Conservation (phyloP, 2,797 vertebrate species). For the Otolemur crassicaudatus region DNA sequence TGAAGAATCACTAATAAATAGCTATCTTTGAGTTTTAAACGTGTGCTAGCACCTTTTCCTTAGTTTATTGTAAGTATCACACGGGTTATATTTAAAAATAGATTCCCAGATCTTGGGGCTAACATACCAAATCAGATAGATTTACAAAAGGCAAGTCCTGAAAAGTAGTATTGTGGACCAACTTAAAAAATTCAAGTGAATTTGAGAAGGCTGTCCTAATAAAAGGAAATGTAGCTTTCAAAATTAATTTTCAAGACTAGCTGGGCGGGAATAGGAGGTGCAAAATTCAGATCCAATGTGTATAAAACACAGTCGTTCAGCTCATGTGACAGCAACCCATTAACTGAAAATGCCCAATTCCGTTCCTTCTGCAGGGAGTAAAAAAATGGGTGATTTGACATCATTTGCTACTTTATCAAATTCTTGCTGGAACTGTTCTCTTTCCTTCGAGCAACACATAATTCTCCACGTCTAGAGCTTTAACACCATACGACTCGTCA, state of each 20-base stretch:
- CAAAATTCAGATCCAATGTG: not conserved
- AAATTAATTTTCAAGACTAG: not conserved
- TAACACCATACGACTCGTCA: not conserved
- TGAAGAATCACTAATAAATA: not conserved
- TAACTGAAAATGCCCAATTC: not conserved
- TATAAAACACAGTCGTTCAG: not conserved
- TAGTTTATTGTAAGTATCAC: not conserved
- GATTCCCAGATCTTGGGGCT: not conserved
- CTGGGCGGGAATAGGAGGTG: rapidly evolving
- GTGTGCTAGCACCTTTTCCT: not conserved
- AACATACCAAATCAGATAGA: not conserved
- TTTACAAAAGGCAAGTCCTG: not conserved
- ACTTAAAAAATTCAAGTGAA: not conserved
- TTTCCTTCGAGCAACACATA: not conserved
- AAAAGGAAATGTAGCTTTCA: not conserved
- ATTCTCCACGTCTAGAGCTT: rapidly evolving
- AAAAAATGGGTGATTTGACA: not conserved
- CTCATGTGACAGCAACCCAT: not conserved
- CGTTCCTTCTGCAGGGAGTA: not conserved
- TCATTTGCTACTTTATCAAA: not conserved
- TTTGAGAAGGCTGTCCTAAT: not conserved
- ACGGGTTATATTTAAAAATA: not conserved
- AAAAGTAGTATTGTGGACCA: not conserved
- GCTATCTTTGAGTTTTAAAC: not conserved
- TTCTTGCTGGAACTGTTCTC: not conserved